Evolutionary conservation across 2,888 invertebrate species (phyloP).

Genomic region (Axea sp.): DNA sequence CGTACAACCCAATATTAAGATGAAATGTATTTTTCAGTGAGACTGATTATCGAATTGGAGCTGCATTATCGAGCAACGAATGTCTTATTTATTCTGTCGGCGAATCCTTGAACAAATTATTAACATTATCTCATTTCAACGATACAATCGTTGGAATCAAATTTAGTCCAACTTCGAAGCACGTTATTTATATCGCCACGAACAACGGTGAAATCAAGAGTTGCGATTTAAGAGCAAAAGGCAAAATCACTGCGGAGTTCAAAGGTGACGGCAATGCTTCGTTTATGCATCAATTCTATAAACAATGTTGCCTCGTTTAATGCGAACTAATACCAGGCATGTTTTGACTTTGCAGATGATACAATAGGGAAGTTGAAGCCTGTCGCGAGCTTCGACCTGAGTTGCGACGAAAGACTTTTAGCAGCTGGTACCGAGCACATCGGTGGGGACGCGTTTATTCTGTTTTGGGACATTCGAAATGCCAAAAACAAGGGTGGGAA

Average conservation of each 20-base stretch:
- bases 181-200: conserved; percentile 83
- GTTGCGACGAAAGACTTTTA: conserved; percentile 84
- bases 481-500: conserved; percentile 74
- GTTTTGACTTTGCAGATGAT: conserved; percentile 68
- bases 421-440: conserved; percentile 88
- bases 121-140: conserved; percentile 79
- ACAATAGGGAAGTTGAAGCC: conserved; percentile 80
- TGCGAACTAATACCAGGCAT: no score
- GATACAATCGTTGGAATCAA: conserved; percentile 82
- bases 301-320: no score
- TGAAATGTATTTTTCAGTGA: conserved; percentile 71
- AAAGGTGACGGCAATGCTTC: no score
- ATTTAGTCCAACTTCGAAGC: conserved; percentile 82
- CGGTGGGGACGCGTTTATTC: conserved; percentile 85
- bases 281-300: no score
- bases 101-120: conserved; percentile 74
- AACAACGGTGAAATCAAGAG: conserved; percentile 82
- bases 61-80: conserved; percentile 80
- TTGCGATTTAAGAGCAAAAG: conserved; percentile 83
- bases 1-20: no score
- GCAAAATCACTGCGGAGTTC: conserved; percentile 78
- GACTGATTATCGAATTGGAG: conserved; percentile 79
- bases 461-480: conserved; percentile 90
- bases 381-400: conserved; percentile 87
- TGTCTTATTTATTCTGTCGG: conserved; percentile 81